phyloP scores from a whole-genome alignment of 2,888 invertebrate genomes.

The Luperina testacea region DNA sequence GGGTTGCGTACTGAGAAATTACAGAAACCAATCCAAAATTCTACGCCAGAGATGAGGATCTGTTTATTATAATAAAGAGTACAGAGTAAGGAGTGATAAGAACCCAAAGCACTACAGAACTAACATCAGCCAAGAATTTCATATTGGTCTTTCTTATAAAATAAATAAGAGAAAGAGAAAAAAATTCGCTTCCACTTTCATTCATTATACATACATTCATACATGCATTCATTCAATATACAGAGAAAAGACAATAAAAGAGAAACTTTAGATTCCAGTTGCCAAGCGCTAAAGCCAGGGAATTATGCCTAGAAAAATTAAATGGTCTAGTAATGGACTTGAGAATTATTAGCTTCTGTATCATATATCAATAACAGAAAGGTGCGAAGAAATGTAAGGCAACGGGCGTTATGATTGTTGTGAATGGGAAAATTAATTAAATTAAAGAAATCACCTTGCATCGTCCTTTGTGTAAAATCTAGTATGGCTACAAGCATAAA shows the following conservation, averaged over 20 bases:
- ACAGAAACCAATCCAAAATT: not conserved
- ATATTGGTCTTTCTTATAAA: not conserved
- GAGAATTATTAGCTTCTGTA: not conserved
- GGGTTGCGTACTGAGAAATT: not conserved
- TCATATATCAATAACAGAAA: not conserved
- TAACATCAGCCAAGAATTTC: too few relatives aligned
- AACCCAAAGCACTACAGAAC: not conserved
- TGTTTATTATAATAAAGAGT: not conserved
- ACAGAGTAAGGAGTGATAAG: not conserved
- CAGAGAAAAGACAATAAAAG: not conserved
- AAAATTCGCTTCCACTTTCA: constrained; percentile 10
- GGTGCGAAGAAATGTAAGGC: not conserved
- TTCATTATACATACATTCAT: not conserved
- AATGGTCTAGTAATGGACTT: constrained; percentile 15
- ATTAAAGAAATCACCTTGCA: not conserved
- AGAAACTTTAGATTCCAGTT: constrained; percentile 6
- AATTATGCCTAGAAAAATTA: constrained; percentile 15
- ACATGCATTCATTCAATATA: too few relatives aligned
- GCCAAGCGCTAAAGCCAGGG: constrained; percentile 7
- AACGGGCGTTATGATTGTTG: not conserved
- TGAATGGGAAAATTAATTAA: too few relatives aligned
- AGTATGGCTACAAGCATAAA: not conserved
- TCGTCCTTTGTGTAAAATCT: not conserved
- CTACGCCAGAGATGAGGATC: not conserved
- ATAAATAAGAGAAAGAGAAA: not conserved